Evolutionary conservation across 2,113 vertebrate species (phyloP), one percentile per base, ranked within the genome.

Genomic region (Gorsachius goisagi): DNA sequence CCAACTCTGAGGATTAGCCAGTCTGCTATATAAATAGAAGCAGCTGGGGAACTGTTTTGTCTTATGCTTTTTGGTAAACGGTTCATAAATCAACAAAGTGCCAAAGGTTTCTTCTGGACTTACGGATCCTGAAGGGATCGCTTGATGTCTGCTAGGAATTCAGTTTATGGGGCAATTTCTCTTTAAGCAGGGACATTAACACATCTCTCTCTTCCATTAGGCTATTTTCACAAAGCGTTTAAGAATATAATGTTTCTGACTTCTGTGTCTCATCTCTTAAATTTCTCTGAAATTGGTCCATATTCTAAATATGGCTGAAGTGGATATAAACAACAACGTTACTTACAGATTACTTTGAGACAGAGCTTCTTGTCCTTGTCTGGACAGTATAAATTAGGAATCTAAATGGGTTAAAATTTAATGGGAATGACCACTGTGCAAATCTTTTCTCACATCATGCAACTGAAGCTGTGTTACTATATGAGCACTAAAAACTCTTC

Each of bases 41-140:
- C 28, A 91, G 22, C 32, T 49, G 50, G 64, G 59, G 56, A 87
- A 39, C 33, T 37, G 8, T 63, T 91, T 67, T 64, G 6, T 78
- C 30, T 68, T 76, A 69, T 0, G 9, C 1, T 58, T 93, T 85
- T 91, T 69, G 20, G 41, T 69, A 83, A 91, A 83, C 22, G 26
- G 9, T 21, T 93, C 32, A 8, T 73, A 85, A 85, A 83, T 55
- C 22, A 66, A 3, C 26, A 11, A 86, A 84, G 28, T 81, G 60
- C 17, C 83, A 93, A 92, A 93, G 45, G 32, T 90, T 86, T 88
- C 41, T 88, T 66, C 72, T 86, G 93, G 76, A 81, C 59, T 92
- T 85, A 30, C 0, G 7, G 37, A 59, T 89, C 15, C 84, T 87
- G 73, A 82, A 77, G 47, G 39, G 30, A 35, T 62, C 33, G 27